Evolutionary conservation across 2,797 vertebrate species (phyloP).

Genomic region (Heliangelus exortis): DNA sequence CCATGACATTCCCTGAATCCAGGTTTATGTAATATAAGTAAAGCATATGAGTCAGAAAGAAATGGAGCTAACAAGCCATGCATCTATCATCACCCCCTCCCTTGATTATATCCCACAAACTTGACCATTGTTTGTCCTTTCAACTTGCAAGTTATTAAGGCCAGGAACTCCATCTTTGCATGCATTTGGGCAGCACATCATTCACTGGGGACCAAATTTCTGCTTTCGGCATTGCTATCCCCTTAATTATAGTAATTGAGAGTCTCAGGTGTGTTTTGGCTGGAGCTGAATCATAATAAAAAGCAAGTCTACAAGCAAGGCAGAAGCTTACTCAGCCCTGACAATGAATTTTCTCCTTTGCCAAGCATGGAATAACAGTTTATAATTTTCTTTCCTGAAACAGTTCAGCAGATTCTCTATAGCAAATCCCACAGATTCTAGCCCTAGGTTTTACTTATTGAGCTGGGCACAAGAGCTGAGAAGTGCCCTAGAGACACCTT

Average conservation of each 20-base stretch:
- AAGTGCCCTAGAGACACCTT: neutral
- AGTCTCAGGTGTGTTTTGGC: constrained; percentile 45
- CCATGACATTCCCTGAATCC: constrained; percentile 18
- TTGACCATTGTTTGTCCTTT: constrained; percentile 40
- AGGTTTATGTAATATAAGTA: constrained; percentile 46
- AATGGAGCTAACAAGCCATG: constrained; percentile 35
- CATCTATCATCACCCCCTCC: constrained; percentile 39
- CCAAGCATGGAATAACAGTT: neutral
- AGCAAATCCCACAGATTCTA: neutral
- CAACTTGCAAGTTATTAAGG: constrained; percentile 14
- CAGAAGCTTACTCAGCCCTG: neutral
- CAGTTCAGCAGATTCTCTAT: neutral
- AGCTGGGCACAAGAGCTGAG: neutral
- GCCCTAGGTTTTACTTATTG: neutral
- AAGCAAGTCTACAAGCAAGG: neutral
- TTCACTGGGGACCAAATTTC: constrained; percentile 33
- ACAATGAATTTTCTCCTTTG: neutral
- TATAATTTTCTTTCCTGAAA: neutral
- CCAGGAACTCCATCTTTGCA: neutral
- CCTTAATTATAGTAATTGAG: constrained; percentile 31
- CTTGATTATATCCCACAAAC: neutral
- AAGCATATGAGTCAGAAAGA: constrained; percentile 51
- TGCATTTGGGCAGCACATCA: neutral
- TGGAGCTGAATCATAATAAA: constrained; percentile 21
- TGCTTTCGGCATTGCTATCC: neutral